phyloP scores from a whole-genome alignment of 2,797 vertebrate species.

The Chelmon rostratus region DNA sequence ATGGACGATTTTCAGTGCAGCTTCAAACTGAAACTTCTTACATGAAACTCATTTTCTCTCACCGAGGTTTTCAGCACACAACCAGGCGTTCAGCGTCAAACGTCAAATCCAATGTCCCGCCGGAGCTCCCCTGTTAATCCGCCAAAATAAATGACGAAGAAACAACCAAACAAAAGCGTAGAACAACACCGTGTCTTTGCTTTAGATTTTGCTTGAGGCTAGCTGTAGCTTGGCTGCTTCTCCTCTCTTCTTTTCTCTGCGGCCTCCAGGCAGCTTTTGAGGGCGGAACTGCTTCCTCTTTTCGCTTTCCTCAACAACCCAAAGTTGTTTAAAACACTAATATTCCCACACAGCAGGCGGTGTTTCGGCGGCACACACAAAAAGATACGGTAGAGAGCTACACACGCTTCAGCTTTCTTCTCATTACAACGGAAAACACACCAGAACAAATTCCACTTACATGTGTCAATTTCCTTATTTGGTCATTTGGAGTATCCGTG shows the following conservation, averaged over 20 bases:
- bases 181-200: not conserved
- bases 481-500: slow-evolving; percentile 59
- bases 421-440: not conserved
- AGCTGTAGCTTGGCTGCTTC: not conserved
- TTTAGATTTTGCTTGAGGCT: accelerated
- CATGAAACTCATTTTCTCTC: slow-evolving; percentile 14
- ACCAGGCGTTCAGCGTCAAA: not conserved
- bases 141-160: too few relatives aligned
- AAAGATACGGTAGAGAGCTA: not conserved
- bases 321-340: not conserved
- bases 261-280: slow-evolving; percentile 40
- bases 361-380: not conserved
- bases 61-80: not conserved
- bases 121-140: not conserved
- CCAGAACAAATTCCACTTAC: slow-evolving; percentile 9
- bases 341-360: not conserved
- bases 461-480: slow-evolving; percentile 71
- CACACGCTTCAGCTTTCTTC: not conserved
- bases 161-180: too few relatives aligned
- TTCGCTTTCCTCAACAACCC: slow-evolving; percentile 45
- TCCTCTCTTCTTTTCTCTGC: slow-evolving; percentile 10
- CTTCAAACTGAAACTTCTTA: slow-evolving; percentile 17
- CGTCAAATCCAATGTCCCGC: slow-evolving; percentile 20
- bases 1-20: not conserved
- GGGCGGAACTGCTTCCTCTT: slow-evolving; percentile 79